Base-by-base conservation (phyloP, 2,797 vertebrate species). In the Takifugu rubripes region DNA sequence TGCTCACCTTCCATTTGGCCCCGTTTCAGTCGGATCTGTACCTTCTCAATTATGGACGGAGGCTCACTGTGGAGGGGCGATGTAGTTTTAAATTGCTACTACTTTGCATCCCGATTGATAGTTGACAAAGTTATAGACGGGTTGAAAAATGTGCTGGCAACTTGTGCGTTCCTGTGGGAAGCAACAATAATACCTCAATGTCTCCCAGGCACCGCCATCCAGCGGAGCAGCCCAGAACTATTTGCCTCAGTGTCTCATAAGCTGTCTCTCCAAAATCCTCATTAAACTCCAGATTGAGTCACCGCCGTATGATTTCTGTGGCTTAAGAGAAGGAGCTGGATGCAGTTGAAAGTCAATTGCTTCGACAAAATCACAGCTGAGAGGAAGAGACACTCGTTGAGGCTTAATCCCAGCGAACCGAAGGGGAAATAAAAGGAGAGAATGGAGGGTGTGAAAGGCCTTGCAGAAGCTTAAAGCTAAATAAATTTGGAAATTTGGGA, bases 331-430 rank as follows among this genome's bases (percentile, higher is more conserved):
- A 77, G 61, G 59, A 78, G 72, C 70, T 31, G 56, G 59, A 81
- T 45, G 52, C 58, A 24, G 62, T 59, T 74, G 72, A 74, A 84
- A 79, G 74, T 83, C 80, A 78, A 82, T 81, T 82, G 63, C 69
- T 73, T 77, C 64, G 64, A 83, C 65, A 72, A 74, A 79, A 84
- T 81, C 67, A 72, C 59, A 64, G 61, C 40, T 29, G 54, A 74
- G 73, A 29, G 31, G 63, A 66, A 51, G 66, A 75, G 55, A 67
- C 54, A 60, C 69, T 84, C 70, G 61, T 70, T 25, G 65, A 73
- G 59, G 66, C 66, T 72, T 85, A 84, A 84, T 80, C 75, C 70
- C 1, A 5, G 54, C 36, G 2, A 54, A 71, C 53, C 59, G 67
- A 74, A 50, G 65, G 14, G 56, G 44, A 49, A 49, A 25, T 27